Evolutionary conservation across 2,888 invertebrate species (phyloP).

Genomic region (Xanthia togata): DNA sequence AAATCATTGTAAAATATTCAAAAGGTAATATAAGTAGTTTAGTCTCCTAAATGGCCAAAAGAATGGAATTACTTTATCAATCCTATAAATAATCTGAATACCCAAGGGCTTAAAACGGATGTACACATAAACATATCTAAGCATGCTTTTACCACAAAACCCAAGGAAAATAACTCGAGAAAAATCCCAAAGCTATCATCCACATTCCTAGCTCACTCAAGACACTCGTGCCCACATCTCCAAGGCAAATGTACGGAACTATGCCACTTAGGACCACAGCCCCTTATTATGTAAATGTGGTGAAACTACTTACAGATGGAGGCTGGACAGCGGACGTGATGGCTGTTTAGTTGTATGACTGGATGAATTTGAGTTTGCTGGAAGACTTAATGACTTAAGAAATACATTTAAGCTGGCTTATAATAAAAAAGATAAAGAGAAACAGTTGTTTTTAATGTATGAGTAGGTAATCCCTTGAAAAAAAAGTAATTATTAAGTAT

Average conservation of each 20-base stretch:
- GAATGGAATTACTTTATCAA: not conserved
- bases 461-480: not conserved
- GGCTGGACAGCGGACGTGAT: constrained; percentile 27
- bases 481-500: not conserved
- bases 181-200: constrained; percentile 47
- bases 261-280: constrained; percentile 55
- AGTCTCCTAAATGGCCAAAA: not conserved
- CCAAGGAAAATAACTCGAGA: constrained; percentile 24
- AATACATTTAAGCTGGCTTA: not conserved
- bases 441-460: not conserved
- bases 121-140: not conserved
- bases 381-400: not conserved
- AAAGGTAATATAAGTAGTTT: not conserved
- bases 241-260: constrained; percentile 64
- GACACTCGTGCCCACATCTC: constrained; percentile 56
- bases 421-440: not conserved
- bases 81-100: not conserved
- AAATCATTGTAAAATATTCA: not conserved
- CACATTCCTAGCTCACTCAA: constrained; percentile 55
- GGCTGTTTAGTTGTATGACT: constrained; percentile 18
- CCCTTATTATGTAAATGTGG: constrained; percentile 76
- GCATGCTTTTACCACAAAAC: not conserved
- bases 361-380: not conserved
- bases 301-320: constrained; percentile 66
- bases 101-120: not conserved